These are phyloP conservation scores for Muraenolepis orangiensis DNA, from an alignment of 2,797 vertebrate species.

Conservation along the genomic window DNA sequence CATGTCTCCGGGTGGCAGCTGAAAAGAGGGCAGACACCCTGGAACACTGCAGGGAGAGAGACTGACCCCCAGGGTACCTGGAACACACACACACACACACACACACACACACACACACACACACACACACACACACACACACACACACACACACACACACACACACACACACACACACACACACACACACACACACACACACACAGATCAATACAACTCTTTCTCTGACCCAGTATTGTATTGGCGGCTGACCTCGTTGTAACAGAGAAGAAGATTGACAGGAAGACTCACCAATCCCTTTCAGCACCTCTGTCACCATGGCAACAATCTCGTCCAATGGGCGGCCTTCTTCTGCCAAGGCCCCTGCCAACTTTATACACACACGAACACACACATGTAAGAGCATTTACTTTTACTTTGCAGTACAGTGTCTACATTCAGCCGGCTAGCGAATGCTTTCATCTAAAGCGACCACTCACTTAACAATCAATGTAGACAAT, in stretches of 20 bases:
- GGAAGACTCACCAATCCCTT: constrained; percentile 75
- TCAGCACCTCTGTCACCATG: constrained; percentile 60
- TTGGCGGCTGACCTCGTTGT: neutral
- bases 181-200: too few species aligned
- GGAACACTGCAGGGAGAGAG: constrained; percentile 91
- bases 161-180: too few species aligned
- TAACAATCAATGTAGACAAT: too few species aligned
- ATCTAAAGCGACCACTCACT: too few species aligned
- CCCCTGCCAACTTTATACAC: constrained; percentile 81
- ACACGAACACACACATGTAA: neutral
- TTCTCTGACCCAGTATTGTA: neutral
- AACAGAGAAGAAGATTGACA: neutral
- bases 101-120: too few species aligned
- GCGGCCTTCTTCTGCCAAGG: constrained; percentile 82
- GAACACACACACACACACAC: neutral
- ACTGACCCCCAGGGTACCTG: constrained; percentile 90
- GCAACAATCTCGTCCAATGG: constrained; percentile 77
- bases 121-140: too few species aligned
- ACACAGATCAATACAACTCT: neutral
- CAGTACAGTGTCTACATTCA: neutral
- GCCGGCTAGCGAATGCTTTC: too few species aligned
- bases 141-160: too few species aligned
- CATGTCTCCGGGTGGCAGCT: constrained; percentile 82
- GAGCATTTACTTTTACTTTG: neutral
- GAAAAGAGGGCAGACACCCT: constrained; percentile 83